Conservation (phyloP, 2,113 vertebrate genomes). For the Callopanchax toddi region DNA sequence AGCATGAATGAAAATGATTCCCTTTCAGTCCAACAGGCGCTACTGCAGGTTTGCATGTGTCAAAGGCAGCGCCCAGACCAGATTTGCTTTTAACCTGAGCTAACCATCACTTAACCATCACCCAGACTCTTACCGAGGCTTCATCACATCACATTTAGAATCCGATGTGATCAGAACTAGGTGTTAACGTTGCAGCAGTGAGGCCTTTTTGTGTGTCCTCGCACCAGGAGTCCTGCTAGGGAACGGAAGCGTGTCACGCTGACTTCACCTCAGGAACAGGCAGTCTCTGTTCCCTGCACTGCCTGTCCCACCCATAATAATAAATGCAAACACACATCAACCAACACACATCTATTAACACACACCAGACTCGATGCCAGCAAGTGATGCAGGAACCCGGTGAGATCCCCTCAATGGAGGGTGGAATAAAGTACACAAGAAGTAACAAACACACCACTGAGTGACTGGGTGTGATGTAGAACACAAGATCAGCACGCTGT, state of each 20-base stretch:
- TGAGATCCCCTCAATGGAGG: conserved; percentile 37
- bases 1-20: conserved; percentile 1
- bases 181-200: conserved; percentile 1
- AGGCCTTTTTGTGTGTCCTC: conserved; percentile 22
- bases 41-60: not conserved
- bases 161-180: not conserved
- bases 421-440: conserved; percentile 38
- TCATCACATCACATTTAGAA: not conserved
- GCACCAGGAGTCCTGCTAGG: conserved; percentile 30
- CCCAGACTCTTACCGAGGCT: conserved; percentile 3
- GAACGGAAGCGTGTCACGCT: conserved; percentile 75
- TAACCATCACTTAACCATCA: conserved; percentile 6
- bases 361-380: conserved; percentile 44
- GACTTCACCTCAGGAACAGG: conserved; percentile 81
- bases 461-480: conserved; percentile 7
- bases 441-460: conserved; percentile 30
- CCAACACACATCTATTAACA: conserved; percentile 29
- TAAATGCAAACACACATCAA: conserved; percentile 35
- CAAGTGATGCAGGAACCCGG: conserved; percentile 56
- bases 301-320: conserved; percentile 76
- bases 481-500: not conserved
- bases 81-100: conserved; percentile 21
- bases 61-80: not conserved
- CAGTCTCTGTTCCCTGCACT: conserved; percentile 77
- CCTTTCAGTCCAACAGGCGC: not conserved